Conservation (phyloP, 23 tunicate species). For the Trididemnum nubilum region DNA sequence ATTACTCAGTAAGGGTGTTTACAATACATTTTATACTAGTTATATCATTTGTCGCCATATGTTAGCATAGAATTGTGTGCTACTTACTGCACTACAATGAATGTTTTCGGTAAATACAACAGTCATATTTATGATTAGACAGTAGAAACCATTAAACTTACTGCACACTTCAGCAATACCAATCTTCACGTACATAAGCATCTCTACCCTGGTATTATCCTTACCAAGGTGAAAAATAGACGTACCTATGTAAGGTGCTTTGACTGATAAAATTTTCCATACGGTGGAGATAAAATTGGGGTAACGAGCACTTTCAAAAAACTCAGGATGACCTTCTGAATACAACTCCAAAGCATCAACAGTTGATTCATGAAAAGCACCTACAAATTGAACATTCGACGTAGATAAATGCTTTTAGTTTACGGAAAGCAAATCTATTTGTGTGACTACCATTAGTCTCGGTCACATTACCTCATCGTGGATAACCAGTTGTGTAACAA, state of each 20-base stretch:
- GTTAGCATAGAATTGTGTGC: not conserved
- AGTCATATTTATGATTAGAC: not conserved
- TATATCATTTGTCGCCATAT: not conserved
- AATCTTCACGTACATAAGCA: not conserved
- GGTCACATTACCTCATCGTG: no score
- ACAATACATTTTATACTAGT: not conserved
- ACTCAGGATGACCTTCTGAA: not conserved
- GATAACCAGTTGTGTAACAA: no score
- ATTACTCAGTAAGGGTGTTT: not conserved
- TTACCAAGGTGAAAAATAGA: not conserved
- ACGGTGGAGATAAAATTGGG: not conserved
- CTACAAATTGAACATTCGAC: not conserved
- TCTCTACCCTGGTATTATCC: not conserved
- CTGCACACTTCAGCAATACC: not conserved
- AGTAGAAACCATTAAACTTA: not conserved
- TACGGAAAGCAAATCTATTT: not conserved
- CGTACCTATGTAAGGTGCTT: slow-evolving; percentile 19
- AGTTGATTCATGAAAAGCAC: slow-evolving; percentile 23
- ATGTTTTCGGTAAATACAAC: not conserved
- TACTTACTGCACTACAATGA: not conserved
- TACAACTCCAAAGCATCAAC: slow-evolving; percentile 16
- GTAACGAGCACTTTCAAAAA: slow-evolving; percentile 31
- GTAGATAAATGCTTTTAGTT: not conserved
- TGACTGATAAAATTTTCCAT: slow-evolving; percentile 30
- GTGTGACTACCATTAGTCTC: not conserved